phyloP scores from a whole-genome alignment of 2,888 invertebrate species.

The Lasius platythorax region DNA sequence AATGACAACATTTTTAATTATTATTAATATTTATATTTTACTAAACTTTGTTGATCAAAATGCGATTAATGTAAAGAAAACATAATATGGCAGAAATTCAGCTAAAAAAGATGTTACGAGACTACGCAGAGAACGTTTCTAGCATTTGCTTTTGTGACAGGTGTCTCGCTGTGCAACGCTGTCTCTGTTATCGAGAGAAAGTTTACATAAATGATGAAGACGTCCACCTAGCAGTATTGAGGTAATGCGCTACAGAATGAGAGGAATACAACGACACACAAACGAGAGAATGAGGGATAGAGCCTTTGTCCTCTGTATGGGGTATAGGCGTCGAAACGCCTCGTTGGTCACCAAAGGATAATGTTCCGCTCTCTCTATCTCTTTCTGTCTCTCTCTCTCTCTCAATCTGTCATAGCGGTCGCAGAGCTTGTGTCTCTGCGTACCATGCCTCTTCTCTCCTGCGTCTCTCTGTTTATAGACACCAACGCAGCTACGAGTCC shows the following conservation, averaged over 20 bases:
- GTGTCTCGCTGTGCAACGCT: constrained; percentile 34
- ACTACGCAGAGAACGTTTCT: background rate
- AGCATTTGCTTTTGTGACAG: constrained; percentile 46
- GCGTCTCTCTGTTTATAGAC: constrained; percentile 81
- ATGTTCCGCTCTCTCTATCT: constrained; percentile 66
- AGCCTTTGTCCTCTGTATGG: constrained; percentile 67
- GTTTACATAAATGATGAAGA: constrained; percentile 66
- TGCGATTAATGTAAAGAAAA: background rate
- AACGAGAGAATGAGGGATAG: constrained; percentile 72
- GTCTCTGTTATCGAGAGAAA: constrained; percentile 50
- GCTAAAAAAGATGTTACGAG: background rate
- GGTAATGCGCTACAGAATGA: constrained; percentile 37
- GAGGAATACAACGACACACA: constrained; percentile 53
- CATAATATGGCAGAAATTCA: background rate
- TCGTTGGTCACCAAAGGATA: constrained; percentile 81
- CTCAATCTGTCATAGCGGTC: constrained; percentile 81
- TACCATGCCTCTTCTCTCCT: constrained; percentile 63
- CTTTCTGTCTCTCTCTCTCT: constrained; percentile 62
- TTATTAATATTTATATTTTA: background rate
- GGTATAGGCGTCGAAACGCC: constrained; percentile 79
- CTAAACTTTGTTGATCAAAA: background rate
- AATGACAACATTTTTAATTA: background rate
- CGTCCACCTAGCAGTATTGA: constrained; percentile 39
- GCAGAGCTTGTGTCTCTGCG: constrained; percentile 60
- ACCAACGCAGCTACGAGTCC: constrained; percentile 77